phyloP scores from a whole-genome alignment of 2,113 vertebrate species.

The Rhipidura dahli region DNA sequence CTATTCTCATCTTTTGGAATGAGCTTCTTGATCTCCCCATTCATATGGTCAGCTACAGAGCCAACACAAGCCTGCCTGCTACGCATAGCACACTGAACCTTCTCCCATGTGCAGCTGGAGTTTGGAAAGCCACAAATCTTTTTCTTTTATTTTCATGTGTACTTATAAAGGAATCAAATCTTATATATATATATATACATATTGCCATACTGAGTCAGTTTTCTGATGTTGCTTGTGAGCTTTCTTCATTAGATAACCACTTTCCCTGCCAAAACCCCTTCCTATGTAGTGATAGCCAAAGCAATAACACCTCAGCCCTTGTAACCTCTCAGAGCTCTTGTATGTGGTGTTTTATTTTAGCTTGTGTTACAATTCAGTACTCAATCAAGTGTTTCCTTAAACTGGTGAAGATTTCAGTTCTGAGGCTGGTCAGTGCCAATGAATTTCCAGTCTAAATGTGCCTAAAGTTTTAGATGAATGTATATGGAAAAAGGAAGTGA shows the following conservation, averaged over 20 bases:
- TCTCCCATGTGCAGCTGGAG: neutral
- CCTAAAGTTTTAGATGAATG: neutral
- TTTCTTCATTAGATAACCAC: neutral
- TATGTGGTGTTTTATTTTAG: neutral
- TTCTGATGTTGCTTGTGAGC: neutral
- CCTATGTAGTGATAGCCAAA: neutral
- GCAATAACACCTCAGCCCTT: neutral
- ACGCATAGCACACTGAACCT: neutral
- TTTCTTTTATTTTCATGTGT: neutral
- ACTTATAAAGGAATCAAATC: neutral
- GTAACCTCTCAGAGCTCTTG: neutral
- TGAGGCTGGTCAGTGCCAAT: neutral
- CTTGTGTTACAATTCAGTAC: neutral
- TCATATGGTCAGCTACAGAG: neutral
- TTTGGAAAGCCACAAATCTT: neutral
- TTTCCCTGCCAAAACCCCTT: neutral
- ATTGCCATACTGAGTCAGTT: fast-evolving
- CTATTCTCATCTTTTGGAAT: neutral
- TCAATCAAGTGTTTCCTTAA: neutral
- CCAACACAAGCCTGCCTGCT: neutral
- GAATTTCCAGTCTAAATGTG: neutral
- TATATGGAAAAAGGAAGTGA: neutral
- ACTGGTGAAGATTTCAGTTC: neutral
- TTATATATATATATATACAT: fast-evolving
- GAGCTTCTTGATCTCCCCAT: neutral